Base-by-base conservation (phyloP, 2,797 vertebrate genomes). In the Poliocrania exsul region DNA sequence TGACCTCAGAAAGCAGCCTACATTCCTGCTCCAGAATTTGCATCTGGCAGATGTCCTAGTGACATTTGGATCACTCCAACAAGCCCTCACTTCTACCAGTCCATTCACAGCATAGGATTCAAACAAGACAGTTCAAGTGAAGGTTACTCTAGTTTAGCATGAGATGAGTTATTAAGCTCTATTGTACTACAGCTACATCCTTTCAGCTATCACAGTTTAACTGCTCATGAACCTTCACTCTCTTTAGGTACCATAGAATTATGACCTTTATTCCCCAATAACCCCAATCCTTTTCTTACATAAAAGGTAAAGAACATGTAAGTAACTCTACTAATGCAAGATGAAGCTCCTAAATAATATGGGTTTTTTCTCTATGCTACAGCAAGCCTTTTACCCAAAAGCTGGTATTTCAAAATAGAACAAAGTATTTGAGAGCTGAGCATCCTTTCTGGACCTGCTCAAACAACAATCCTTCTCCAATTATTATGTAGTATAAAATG, bases 121-220 rank as follows among this genome's bases (percentile, higher is more conserved):
- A 83, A 86, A 11, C 24, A 42, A 37, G 11, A 21, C 0, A 28
- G 8, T 5, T 65, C 20, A 44, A 0, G 1, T 25, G 12, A 44
- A 74, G 13, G 25, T 47, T 72, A 20, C 50, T 62, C 35, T 11
- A 57, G 17, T 31, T 61, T 44, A 69, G 7, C 21, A 16, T 28
- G 33, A 47, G 4, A 29, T 26, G 9, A 83, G 14, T 42, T 61
- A 54, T 8, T 29, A 40, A 77, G 16, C 25, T 40, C 42, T 65
- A 17, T 0, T 31, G 29, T 64, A 73, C 20, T 9, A 24, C 13
- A 65, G n/a, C 25, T 16, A 44, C 21, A 72, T 16, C 24, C 35
- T 37, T 46, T 70, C 51, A 56, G 7, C 31, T 29, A 33, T 16
- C 33, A 26, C 1, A 0, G 13, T 25, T 64, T 13, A 78, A 31